Conservation (phyloP, 2,888 invertebrate genomes). For the Harmothoe impar region DNA sequence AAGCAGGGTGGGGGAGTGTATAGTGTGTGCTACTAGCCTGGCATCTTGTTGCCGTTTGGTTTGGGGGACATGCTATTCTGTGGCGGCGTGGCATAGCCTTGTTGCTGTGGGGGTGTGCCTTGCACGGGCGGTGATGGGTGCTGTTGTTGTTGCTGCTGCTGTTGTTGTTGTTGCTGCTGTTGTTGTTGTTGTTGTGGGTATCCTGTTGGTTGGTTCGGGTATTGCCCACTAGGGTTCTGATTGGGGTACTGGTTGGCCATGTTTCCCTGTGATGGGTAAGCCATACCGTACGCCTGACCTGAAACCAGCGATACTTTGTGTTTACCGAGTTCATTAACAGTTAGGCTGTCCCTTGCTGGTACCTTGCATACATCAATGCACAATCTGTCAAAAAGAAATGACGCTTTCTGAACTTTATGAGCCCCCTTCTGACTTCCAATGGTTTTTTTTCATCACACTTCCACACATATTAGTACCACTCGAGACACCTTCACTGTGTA, state of each 20-base stretch:
- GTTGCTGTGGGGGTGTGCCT: slow-evolving; percentile 39
- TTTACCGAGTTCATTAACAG: not conserved
- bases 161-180: slow-evolving; percentile 64
- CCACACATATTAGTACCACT: too few relatives aligned
- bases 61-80: slow-evolving; percentile 61
- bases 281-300: slow-evolving; percentile 56
- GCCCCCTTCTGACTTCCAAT: too few relatives aligned
- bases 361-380: too few relatives aligned
- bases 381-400: too few relatives aligned
- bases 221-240: slow-evolving; percentile 20
- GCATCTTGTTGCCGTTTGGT: slow-evolving; percentile 54
- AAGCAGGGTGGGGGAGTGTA: not conserved
- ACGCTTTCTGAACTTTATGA: too few relatives aligned
- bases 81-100: slow-evolving; percentile 59
- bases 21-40: slow-evolving; percentile 40
- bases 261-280: not conserved
- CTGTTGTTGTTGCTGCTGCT: slow-evolving; percentile 57
- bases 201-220: slow-evolving; percentile 5
- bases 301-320: not conserved
- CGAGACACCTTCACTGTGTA: too few relatives aligned
- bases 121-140: slow-evolving; percentile 47
- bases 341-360: too few relatives aligned
- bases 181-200: slow-evolving; percentile 62
- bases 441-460: too few relatives aligned
- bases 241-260: slow-evolving; percentile 40